Evolutionary conservation across 1,140 invertebrate genomes (phyloP), one percentile per base, ranked within the genome.

Genomic region (Ceratitis capitata): DNA sequence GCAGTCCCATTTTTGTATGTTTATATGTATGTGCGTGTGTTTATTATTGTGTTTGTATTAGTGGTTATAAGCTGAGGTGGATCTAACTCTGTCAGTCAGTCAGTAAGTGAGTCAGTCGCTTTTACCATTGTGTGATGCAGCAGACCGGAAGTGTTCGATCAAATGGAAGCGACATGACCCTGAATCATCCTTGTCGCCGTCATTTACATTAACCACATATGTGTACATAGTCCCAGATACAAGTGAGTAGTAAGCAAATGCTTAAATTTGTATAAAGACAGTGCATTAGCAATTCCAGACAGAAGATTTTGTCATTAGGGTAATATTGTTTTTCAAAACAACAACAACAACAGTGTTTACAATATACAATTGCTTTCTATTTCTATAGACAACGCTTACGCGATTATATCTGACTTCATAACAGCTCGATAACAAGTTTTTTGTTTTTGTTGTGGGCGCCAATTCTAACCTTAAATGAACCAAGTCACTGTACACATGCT

Each of bases 81-180:
- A 29, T 29, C 12, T n/a, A n/a, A n/a, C n/a, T n/a, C n/a, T n/a
- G n/a, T n/a, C n/a, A n/a, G n/a, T n/a, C n/a, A 56, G n/a, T 26
- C 14, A 3, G 29, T 23, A 26, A 61, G 26, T 29, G 12, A 19
- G 51, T 53, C 51, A 29, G 23, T 61, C 29, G 58, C 58, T 61
- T 29, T 61, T 61, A 26, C 23, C 29, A 61, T 61, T 61, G 26
- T 29, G 58, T 12, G 58, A 61, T 29, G 58, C 58, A 61, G 58
- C 58, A 61, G 58, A 61, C 58, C 58, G 58, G 58, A 61, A 61
- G 58, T 61, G 58, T 61, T 61, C 26, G 58, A 61, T 61, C 58
- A 61, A 29, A 61, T 32, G 58, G 58, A 61, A 61, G 58, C 58
- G 58, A 61, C 58, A 61, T 61, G 58, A 61, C 58, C 58, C 58